These are phyloP conservation scores for Mormyrus proboscirostris DNA, from an alignment of 2,797 vertebrate species.

Conservation along the genomic window DNA sequence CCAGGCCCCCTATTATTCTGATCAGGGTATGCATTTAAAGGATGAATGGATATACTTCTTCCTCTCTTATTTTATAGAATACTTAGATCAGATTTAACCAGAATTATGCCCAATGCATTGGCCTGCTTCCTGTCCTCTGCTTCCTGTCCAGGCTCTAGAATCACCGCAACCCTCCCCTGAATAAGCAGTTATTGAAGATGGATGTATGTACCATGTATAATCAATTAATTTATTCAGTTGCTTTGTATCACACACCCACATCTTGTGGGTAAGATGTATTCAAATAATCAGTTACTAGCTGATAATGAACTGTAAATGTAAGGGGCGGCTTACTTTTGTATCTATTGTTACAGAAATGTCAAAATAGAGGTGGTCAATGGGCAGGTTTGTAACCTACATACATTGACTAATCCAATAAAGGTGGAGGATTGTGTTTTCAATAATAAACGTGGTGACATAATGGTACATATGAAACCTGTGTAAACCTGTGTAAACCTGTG, in stretches of 20 bases:
- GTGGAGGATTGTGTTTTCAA: slow-evolving; percentile 16
- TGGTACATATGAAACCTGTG: background rate
- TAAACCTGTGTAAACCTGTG: background rate
- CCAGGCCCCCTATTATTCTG: background rate
- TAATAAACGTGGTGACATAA: background rate
- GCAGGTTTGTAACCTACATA: slow-evolving; percentile 6
- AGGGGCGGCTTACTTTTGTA: background rate
- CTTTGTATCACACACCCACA: background rate
- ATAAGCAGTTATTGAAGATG: background rate
- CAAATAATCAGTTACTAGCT: background rate
- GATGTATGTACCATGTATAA: background rate
- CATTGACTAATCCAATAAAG: background rate
- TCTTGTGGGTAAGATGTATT: background rate
- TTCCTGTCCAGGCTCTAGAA: background rate
- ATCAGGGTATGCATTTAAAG: background rate
- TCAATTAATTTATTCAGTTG: background rate
- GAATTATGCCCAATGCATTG: background rate
- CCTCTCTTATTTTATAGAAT: background rate
- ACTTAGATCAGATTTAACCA: background rate
- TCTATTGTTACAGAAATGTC: background rate
- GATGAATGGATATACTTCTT: background rate
- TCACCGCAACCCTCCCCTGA: background rate
- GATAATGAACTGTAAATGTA: background rate
- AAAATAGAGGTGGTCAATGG: background rate
- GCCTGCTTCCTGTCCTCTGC: background rate